These are phyloP conservation scores for Henicopernis longicauda DNA, from an alignment of 2,113 vertebrate genomes.

Conservation along the genomic window DNA sequence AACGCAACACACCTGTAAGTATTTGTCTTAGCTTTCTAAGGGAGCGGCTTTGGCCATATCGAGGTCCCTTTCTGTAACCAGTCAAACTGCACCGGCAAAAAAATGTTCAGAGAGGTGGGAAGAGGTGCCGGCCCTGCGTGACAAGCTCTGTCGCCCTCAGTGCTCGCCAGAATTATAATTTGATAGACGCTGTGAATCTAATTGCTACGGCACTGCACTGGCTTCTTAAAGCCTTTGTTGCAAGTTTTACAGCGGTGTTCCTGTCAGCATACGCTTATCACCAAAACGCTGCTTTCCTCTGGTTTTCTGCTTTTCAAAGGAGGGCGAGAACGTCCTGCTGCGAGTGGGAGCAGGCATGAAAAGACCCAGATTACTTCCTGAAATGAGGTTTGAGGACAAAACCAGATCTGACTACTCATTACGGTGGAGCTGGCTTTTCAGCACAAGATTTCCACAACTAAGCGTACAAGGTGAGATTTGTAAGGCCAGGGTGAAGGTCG, in stretches of 20 bases:
- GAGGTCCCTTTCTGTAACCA: neutral
- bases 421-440: neutral
- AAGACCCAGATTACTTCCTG: slow-evolving; percentile 2
- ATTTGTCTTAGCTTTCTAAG: neutral
- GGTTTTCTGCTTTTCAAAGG: slow-evolving; percentile 11
- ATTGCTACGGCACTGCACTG: neutral
- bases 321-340: neutral
- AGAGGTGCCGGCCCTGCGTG: neutral
- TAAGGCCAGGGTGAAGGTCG: neutral
- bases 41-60: neutral
- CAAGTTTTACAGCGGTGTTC: neutral
- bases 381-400: slow-evolving; percentile 10
- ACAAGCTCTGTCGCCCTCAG: neutral
- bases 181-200: neutral
- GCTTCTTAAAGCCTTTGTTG: neutral
- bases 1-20: neutral
- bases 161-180: neutral
- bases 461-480: neutral
- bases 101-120: neutral
- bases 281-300: neutral
- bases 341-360: neutral
- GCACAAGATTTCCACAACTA: neutral
- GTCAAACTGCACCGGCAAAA: neutral
- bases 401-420: neutral
- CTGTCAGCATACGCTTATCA: neutral